These are phyloP conservation scores for Paratrypauchen microcephalus DNA, from an alignment of 2,797 vertebrate genomes.

Conservation along the genomic window DNA sequence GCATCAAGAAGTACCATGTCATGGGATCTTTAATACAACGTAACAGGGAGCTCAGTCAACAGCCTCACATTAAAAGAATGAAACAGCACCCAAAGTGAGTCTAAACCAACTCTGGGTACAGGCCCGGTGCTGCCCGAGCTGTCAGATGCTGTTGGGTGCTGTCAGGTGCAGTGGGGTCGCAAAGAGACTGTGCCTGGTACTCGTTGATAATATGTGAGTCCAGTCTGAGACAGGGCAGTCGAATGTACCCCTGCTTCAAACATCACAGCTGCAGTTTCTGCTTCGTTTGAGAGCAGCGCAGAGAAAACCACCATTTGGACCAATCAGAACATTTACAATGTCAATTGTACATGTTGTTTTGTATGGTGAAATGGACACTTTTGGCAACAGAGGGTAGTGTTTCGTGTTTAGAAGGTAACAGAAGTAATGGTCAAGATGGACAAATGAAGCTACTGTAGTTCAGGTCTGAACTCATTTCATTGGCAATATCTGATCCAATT, in stretches of 20 bases:
- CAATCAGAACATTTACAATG: constrained; percentile 11
- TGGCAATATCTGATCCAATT: no score
- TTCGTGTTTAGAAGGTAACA: constrained; percentile 26
- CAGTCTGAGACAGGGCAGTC: constrained; percentile 21
- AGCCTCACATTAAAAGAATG: constrained; percentile 27
- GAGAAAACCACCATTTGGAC: constrained; percentile 25
- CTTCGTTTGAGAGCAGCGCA: constrained; percentile 28
- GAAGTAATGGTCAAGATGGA: constrained; percentile 42
- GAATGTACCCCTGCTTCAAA: constrained; percentile 26
- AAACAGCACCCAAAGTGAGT: constrained; percentile 39
- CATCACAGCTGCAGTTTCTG: constrained; percentile 51
- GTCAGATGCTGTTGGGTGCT: constrained; percentile 33
- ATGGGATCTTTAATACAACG: constrained; percentile 1
- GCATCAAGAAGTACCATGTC: no score
- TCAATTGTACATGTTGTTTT: constrained; percentile 23
- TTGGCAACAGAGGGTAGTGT: constrained; percentile 15
- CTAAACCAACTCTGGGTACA: constrained; percentile 47
- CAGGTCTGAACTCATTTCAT: no score
- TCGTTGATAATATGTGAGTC: constrained; percentile 17
- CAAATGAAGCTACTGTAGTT: no score
- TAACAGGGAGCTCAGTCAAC: constrained; percentile 16
- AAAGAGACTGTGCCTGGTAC: constrained; percentile 24
- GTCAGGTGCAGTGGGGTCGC: constrained; percentile 33
- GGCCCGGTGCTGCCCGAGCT: constrained; percentile 42
- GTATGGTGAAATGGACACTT: constrained; percentile 17